phyloP scores from a whole-genome alignment of 2,113 vertebrate genomes.

The Myrmophylax atrothorax region DNA sequence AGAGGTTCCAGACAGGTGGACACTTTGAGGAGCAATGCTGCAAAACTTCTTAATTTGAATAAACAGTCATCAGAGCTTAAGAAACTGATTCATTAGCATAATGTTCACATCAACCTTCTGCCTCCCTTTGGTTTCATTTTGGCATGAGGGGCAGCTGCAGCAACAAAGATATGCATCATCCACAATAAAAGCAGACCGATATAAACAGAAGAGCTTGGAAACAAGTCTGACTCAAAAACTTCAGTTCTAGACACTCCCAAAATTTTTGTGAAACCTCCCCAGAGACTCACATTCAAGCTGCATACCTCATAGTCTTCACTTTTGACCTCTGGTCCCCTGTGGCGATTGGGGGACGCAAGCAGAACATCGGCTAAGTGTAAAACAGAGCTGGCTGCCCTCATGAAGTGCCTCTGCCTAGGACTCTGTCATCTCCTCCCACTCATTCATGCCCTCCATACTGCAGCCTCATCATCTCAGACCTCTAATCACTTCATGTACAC shows the following conservation, averaged over 20 bases:
- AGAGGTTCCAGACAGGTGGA: not conserved
- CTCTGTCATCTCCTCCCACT: conserved; percentile 51
- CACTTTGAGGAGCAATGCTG: not conserved
- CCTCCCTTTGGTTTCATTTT: not conserved
- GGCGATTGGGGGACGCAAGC: not conserved
- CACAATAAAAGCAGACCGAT: not conserved
- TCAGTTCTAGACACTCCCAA: not conserved
- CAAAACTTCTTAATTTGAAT: not conserved
- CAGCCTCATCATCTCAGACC: conserved; percentile 43
- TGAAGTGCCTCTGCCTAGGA: conserved; percentile 17
- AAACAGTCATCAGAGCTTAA: not conserved
- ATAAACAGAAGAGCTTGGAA: not conserved
- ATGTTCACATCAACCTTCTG: not conserved
- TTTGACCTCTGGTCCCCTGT: not conserved
- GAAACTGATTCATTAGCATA: not conserved
- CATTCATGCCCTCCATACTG: conserved; percentile 52
- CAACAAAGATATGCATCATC: not conserved
- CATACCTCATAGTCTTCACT: not conserved
- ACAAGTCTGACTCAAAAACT: not conserved
- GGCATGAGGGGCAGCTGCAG: not conserved
- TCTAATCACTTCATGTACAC: conserved; percentile 54
- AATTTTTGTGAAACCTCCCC: not conserved
- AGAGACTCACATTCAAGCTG: not conserved
- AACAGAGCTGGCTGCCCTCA: not conserved
- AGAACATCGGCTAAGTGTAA: not conserved